phyloP scores from a whole-genome alignment of 2,113 vertebrate species.

The Hypanus sabinus region DNA sequence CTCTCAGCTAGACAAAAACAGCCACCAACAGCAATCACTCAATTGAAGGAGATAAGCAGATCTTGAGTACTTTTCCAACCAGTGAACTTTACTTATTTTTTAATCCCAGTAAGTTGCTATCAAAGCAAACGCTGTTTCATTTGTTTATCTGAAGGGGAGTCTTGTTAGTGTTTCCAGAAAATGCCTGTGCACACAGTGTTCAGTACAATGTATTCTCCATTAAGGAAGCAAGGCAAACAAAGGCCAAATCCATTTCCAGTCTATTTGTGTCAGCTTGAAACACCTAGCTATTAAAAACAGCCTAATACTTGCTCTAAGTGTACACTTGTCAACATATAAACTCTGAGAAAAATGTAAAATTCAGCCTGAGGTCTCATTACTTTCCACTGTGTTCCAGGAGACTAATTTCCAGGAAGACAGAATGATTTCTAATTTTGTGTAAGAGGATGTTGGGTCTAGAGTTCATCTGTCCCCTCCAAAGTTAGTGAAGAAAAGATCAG shows the following conservation, averaged over 20 bases:
- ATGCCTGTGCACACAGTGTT: not conserved
- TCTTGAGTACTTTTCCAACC: not conserved
- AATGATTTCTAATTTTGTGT: not conserved
- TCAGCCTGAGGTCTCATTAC: not conserved
- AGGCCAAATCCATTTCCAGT: not conserved
- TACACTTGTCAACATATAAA: not conserved
- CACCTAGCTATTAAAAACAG: not conserved
- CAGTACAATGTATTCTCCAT: not conserved
- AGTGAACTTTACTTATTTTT: too few relatives aligned
- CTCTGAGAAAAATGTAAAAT: not conserved
- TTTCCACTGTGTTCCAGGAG: not conserved
- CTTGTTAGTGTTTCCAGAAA: too few relatives aligned
- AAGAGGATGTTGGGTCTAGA: not conserved
- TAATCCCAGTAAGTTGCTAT: not conserved
- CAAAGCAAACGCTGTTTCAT: not conserved
- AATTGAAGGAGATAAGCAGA: not conserved
- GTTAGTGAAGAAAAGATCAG: not conserved
- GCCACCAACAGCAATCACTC: not conserved
- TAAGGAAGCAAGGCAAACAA: not conserved
- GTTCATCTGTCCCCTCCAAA: not conserved
- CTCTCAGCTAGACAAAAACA: not conserved
- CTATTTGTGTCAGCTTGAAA: constrained; percentile 7
- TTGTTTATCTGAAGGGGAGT: not conserved
- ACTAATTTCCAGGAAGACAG: not conserved
- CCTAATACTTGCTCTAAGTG: not conserved